These are phyloP conservation scores for Ophioderma brevispina DNA, from an alignment of 35 echinoderm and acorn worm species.

Conservation along the genomic window DNA sequence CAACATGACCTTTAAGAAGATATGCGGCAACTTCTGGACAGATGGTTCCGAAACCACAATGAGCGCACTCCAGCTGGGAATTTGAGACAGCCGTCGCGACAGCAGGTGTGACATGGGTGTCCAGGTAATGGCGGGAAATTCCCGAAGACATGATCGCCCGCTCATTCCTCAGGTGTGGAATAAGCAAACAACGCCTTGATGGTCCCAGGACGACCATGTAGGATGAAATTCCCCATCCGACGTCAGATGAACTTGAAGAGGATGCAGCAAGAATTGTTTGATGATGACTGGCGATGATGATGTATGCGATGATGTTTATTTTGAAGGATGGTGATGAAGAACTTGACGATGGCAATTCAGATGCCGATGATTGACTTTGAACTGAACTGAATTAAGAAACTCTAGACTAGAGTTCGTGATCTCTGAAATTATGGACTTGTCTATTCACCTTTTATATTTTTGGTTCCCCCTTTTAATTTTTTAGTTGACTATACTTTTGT, in stretches of 20 bases:
- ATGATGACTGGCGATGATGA: neutral
- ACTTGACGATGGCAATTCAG: too few species aligned
- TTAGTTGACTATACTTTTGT: too few species aligned
- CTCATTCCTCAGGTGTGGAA: conserved; percentile 19
- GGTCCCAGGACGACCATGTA: conserved; percentile 12
- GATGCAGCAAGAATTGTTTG: conserved; percentile 9
- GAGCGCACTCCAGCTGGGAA: conserved; percentile 11
- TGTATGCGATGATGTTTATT: too few species aligned
- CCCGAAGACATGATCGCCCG: neutral
- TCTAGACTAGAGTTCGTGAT: too few species aligned
- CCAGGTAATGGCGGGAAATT: too few species aligned
- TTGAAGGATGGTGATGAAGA: conserved; percentile 49
- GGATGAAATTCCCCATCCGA: neutral
- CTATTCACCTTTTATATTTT: too few species aligned
- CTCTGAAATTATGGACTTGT: too few species aligned
- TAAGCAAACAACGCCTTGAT: conserved; percentile 1
- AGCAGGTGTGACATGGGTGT: neutral
- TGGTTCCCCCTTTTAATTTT: too few species aligned
- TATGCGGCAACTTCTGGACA: neutral
- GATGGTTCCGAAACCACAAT: neutral
- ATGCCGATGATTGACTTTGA: neutral
- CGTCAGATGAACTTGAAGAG: conserved; percentile 24
- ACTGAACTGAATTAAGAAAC: too few species aligned
- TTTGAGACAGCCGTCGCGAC: conserved; percentile 8
- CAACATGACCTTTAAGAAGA: conserved; percentile 26